phyloP scores from a whole-genome alignment of 1,140 invertebrate species.

The Heliconius himera region DNA sequence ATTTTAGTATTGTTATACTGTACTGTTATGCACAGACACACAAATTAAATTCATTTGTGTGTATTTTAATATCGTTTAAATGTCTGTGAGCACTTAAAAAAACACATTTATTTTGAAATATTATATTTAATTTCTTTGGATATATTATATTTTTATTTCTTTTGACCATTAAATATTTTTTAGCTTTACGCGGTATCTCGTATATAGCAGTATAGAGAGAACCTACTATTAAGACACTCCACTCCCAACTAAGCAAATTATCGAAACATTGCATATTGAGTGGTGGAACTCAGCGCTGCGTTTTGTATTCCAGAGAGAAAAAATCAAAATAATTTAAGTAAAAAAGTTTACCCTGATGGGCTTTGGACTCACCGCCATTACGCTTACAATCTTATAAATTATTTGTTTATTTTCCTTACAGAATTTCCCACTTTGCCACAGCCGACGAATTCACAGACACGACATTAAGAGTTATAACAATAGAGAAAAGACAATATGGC shows the following conservation, averaged over 20 bases:
- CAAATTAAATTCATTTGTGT: too few species aligned
- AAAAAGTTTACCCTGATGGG: too few species aligned
- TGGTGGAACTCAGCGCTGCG: neutral
- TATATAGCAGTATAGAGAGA: too few species aligned
- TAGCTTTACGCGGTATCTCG: too few species aligned
- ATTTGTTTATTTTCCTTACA: conserved; percentile 29
- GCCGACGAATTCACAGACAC: conserved; percentile 95
- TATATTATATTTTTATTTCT: too few species aligned
- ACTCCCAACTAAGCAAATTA: neutral
- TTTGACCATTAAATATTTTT: too few species aligned
- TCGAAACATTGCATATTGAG: neutral
- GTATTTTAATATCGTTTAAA: too few species aligned
- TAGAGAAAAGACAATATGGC: conserved; percentile 95
- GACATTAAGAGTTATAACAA: conserved; percentile 93
- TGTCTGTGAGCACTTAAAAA: too few species aligned
- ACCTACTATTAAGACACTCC: neutral
- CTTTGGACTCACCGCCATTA: neutral
- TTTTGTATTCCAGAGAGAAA: neutral
- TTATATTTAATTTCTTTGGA: too few species aligned
- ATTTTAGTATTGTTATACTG: too few species aligned
- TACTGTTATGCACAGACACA: too few species aligned
- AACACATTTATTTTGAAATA: too few species aligned
- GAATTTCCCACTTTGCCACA: conserved; percentile 93
- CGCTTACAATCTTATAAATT: neutral
- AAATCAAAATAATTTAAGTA: neutral